phyloP scores from a whole-genome alignment of 2,888 invertebrate species.

The Biston stratarius region DNA sequence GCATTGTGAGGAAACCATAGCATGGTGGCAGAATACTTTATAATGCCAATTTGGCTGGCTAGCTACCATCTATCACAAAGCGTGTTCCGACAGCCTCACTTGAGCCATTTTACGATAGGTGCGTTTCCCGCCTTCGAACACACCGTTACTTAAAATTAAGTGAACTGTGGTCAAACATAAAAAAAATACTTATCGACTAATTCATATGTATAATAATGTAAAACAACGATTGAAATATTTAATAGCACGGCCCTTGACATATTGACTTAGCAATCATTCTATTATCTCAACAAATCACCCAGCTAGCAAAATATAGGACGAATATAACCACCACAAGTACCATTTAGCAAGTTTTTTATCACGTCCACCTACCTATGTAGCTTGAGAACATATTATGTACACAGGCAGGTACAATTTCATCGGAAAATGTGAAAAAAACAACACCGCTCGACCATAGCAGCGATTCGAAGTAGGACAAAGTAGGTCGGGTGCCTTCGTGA shows the following conservation, averaged over 20 bases:
- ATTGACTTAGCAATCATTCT: background rate
- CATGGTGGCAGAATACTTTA: too few relatives aligned
- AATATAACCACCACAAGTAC: constrained; percentile 36
- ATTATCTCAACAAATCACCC: constrained; percentile 10
- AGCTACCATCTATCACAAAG: too few relatives aligned
- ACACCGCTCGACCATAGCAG: constrained; percentile 68
- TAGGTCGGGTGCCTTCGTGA: constrained; percentile 78
- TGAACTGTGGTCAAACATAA: too few relatives aligned
- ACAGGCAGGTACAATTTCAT: constrained; percentile 70
- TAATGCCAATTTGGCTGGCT: too few relatives aligned
- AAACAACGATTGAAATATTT: too few relatives aligned
- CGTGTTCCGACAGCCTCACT: too few relatives aligned
- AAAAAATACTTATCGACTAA: too few relatives aligned
- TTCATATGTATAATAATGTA: too few relatives aligned
- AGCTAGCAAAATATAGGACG: constrained; percentile 30
- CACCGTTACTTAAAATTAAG: too few relatives aligned
- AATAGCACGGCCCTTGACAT: background rate
- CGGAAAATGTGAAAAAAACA: constrained; percentile 83
- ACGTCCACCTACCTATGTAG: constrained; percentile 51
- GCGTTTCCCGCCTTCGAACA: too few relatives aligned
- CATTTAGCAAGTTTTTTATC: constrained; percentile 57
- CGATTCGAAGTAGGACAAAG: constrained; percentile 80
- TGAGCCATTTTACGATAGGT: too few relatives aligned
- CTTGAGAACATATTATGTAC: constrained; percentile 36
- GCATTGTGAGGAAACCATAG: too few relatives aligned